phyloP scores from a whole-genome alignment of 1,140 invertebrate genomes.

The Cherax quadricarinatus region DNA sequence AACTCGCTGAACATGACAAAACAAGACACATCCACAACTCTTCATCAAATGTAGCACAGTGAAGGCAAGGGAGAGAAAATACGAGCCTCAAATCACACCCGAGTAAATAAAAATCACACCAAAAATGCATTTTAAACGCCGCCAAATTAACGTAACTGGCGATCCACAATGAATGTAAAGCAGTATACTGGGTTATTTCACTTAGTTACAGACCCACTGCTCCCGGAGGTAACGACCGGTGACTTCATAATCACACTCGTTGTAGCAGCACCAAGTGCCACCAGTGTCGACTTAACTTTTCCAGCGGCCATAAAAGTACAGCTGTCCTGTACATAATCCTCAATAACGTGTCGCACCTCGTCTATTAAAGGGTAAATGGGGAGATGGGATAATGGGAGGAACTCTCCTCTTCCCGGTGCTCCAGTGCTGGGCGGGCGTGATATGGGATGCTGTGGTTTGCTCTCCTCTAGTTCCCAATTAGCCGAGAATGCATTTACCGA shows the following conservation, averaged over 20 bases:
- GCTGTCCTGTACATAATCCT: not conserved
- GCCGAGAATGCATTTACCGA: not conserved
- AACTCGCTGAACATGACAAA: no score
- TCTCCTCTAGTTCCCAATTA: not conserved
- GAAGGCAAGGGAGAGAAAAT: no score
- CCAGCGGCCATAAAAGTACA: slow-evolving; percentile 18
- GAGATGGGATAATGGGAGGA: no score
- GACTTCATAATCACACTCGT: slow-evolving; percentile 22
- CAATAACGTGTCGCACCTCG: not conserved
- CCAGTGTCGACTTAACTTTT: slow-evolving; percentile 41
- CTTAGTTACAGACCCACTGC: slow-evolving; percentile 23
- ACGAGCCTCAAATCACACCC: no score
- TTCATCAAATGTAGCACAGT: no score
- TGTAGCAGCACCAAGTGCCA: slow-evolving; percentile 15
- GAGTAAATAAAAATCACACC: not conserved
- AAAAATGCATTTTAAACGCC: not conserved
- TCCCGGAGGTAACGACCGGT: slow-evolving; percentile 7
- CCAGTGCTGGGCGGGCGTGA: not conserved
- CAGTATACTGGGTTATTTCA: slow-evolving; percentile 29
- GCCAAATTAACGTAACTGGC: not conserved
- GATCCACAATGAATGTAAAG: slow-evolving; percentile 23
- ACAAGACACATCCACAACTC: no score
- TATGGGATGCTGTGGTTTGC: not conserved
- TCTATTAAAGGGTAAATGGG: not conserved
- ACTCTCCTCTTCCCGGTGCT: not conserved